Base-by-base conservation (phyloP, 2,797 vertebrate genomes). In the Petrocephalus sullivani region DNA sequence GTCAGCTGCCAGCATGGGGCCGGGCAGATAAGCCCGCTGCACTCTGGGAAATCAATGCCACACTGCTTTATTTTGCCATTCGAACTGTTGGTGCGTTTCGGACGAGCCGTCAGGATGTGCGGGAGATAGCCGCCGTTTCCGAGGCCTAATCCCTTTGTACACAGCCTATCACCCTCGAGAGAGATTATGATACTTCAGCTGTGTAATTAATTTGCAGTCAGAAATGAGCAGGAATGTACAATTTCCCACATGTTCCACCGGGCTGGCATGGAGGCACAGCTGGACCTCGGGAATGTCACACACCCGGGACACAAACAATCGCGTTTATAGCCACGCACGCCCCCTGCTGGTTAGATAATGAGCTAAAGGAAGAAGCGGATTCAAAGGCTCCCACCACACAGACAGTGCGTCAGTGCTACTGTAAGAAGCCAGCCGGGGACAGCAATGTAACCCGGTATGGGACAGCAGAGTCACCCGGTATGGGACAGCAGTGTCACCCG, bases 41-140 rank as follows among this genome's bases (percentile, higher is more conserved):
- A 95, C 95, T 97, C 95, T 93, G 94, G 95, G 96, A 97, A 96
- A 94, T 95, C 95, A 96, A 95, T 95, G 94, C 92, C 91, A 86
- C 95, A 94, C 96, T 96, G 96, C 95, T 96, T 97, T 97, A 96
- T 97, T 97, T 97, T 97, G 96, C 96, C 95, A 95, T 97, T 96
- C 94, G 95, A 96, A 97, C 96, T 96, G 96, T 97, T 96, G 96
- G 95, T 93, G 94, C 92, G 93, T 94, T 95, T 94, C 94, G 95
- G 94, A 95, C 91, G 92, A 94, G 93, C 91, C 90, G 90, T 89
- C 91, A 92, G 95, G 95, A 95, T 93, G 91, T 91, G 90, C 93
- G 88, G 91, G 89, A 94, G 95, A 96, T 95, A 95, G 94, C 93
- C 94, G 94, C 89, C 91, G 93, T 92, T 94, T 93, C 92, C 90